Evolutionary conservation across 1,140 invertebrate species (phyloP).

Genomic region (honey bee (Apis mellifera)): Amel_HAv3.1 CM009946.2:2437501-2438000

Average conservation of each 20-base stretch:
- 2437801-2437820: neutral
- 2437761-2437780: slow-evolving; percentile 32
- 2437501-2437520: neutral
- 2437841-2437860: slow-evolving; percentile 33
- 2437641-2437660: slow-evolving; percentile 25
- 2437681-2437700: neutral
- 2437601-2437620: slow-evolving; percentile 8
- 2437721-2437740: slow-evolving; percentile 14
- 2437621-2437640: neutral
- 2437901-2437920: neutral
- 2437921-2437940: no score
- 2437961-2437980: no score
- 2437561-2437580: neutral
- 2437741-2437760: slow-evolving; percentile 35
- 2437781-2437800: neutral
- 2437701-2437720: neutral
- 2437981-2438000: no score
- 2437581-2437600: neutral
- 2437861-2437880: slow-evolving; percentile 4
- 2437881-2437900: slow-evolving; percentile 9
- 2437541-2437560: neutral
- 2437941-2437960: no score
- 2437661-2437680: neutral
- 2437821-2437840: slow-evolving; percentile 8
- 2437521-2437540: neutral